Evolutionary conservation across 2,113 vertebrate species (phyloP).

Genomic region (Edolisoma coerulescens): DNA sequence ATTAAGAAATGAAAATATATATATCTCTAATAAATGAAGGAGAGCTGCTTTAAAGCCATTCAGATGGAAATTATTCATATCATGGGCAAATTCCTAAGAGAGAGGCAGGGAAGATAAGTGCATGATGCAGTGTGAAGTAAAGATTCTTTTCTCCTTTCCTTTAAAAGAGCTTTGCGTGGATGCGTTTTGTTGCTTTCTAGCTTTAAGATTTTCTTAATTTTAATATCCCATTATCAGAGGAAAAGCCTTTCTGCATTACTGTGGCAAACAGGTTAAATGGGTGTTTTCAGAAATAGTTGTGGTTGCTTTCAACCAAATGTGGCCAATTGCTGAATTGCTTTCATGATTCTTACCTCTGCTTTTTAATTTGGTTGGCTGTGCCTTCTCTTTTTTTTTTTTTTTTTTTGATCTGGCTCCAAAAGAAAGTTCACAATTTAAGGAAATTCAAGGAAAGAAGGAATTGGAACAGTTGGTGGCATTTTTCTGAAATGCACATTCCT

Average conservation of each 20-base stretch:
- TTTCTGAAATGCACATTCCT: background rate
- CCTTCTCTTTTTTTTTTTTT: background rate
- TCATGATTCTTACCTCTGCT: background rate
- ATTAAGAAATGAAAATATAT: background rate
- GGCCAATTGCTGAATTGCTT: background rate
- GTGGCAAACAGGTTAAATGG: background rate
- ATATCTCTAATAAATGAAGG: background rate
- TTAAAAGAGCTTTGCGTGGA: background rate
- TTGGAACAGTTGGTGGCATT: background rate
- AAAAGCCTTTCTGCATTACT: background rate
- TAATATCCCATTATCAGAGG: background rate
- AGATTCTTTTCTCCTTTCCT: background rate
- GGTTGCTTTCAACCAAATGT: background rate
- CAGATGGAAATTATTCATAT: background rate
- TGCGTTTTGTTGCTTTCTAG: background rate
- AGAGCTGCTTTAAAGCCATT: background rate
- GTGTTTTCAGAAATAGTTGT: background rate
- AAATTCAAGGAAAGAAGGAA: background rate
- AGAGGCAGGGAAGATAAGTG: background rate
- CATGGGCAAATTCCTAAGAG: background rate
- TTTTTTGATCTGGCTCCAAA: background rate
- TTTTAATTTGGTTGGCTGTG: background rate
- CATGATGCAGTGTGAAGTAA: background rate
- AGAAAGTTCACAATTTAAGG: background rate
- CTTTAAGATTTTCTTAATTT: background rate